Percentiles rank a stretch among this genome's conserved stretches.
Conservation (phyloP, 2,888 invertebrate genomes). For the Nasonovia ribisnigri region DNA sequence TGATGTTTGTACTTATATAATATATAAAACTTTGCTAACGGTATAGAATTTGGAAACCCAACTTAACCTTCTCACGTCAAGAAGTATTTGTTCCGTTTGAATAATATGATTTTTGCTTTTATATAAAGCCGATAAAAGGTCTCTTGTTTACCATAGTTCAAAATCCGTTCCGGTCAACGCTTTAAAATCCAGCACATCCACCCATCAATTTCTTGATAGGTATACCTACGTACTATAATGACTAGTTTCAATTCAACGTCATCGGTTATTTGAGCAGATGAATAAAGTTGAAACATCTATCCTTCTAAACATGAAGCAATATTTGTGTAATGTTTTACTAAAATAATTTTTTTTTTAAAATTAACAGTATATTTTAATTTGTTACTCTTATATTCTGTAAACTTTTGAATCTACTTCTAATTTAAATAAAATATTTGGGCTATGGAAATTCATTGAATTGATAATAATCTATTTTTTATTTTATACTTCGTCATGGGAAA, state of each 20-base stretch:
- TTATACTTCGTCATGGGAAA: not conserved
- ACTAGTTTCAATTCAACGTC: not conserved
- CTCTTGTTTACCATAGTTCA: not conserved
- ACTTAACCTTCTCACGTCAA: constrained; percentile 10
- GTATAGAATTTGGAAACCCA: not conserved
- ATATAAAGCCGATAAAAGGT: constrained; percentile 19
- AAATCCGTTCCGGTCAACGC: not conserved
- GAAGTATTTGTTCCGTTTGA: not conserved
- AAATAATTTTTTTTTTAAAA: not conserved
- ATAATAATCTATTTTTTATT: too few species aligned
- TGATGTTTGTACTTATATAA: not conserved
- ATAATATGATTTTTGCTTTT: not conserved
- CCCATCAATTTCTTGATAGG: not conserved
- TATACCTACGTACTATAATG: not conserved
- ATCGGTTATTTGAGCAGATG: not conserved
- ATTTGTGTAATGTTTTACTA: not conserved
- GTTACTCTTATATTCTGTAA: too few species aligned
- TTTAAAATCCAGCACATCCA: not conserved
- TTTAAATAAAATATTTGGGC: not conserved
- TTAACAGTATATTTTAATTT: not conserved
- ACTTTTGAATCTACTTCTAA: too few species aligned
- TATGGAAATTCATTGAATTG: not conserved
- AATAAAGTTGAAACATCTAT: not conserved
- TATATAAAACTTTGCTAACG: not conserved
- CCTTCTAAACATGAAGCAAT: not conserved